Conservation (phyloP, 2,113 vertebrate genomes). For the Prunella himalayana region DNA sequence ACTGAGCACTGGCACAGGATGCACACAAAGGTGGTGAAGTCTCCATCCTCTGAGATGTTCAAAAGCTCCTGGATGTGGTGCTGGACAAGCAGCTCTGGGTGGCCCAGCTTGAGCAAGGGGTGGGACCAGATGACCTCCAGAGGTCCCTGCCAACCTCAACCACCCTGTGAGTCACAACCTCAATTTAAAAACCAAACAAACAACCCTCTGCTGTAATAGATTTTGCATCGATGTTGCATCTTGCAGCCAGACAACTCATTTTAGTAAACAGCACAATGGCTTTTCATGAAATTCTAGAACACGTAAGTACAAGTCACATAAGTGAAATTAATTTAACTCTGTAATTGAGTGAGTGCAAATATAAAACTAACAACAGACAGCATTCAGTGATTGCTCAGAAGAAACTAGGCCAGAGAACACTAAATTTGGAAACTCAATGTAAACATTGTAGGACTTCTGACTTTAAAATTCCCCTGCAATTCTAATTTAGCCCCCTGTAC, state of each 20-base stretch:
- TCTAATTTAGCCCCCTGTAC: not conserved
- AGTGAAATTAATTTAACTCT: not conserved
- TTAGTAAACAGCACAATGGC: not conserved
- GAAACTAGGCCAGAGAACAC: not conserved
- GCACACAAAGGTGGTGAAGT: not conserved
- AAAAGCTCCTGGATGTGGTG: not conserved
- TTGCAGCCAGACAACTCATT: not conserved
- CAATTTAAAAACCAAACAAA: not conserved
- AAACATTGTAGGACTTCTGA: not conserved
- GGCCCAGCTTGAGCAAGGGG: not conserved
- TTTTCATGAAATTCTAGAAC: not conserved
- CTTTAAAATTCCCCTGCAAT: not conserved
- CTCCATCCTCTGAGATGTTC: not conserved
- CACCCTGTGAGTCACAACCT: not conserved
- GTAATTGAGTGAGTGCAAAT: not conserved
- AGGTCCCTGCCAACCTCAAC: not conserved
- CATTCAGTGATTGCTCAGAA: not conserved
- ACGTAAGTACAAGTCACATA: not conserved
- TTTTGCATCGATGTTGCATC: not conserved
- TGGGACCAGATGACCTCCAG: not conserved
- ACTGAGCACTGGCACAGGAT: not conserved
- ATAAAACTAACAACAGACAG: not conserved
- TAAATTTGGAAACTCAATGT: not conserved
- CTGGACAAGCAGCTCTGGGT: not conserved
- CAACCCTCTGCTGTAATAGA: not conserved